phyloP scores from a whole-genome alignment of 1,140 invertebrate genomes.

The Eciton burchellii region DNA sequence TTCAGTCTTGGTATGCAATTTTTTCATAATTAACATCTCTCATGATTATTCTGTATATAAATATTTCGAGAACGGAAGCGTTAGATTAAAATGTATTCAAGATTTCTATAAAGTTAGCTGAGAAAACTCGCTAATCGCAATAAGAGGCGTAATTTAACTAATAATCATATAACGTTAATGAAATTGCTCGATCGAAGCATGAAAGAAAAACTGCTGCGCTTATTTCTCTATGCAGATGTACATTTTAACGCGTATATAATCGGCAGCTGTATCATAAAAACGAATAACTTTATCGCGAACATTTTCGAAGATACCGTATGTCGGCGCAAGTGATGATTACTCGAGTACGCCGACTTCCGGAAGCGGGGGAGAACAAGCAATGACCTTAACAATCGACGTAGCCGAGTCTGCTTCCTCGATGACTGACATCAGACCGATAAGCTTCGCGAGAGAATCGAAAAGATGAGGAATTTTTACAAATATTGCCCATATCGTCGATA shows the following conservation, averaged over 20 bases:
- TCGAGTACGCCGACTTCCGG: slow-evolving; percentile 54
- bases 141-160: too few species aligned
- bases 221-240: too few species aligned
- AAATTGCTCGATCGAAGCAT: too few species aligned
- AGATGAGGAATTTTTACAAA: slow-evolving; percentile 34
- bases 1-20: too few species aligned
- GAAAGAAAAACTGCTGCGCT: too few species aligned
- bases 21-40: too few species aligned
- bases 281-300: not conserved
- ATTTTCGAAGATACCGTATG: slow-evolving; percentile 33
- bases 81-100: too few species aligned
- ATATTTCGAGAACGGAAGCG: too few species aligned
- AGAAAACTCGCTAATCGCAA: too few species aligned
- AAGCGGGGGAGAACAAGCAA: slow-evolving; percentile 67
- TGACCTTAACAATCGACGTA: slow-evolving; percentile 71
- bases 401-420: slow-evolving; percentile 67
- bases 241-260: not conserved
- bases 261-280: not conserved
- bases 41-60: too few species aligned
- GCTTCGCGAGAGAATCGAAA: slow-evolving; percentile 2
- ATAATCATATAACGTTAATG: too few species aligned
- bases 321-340: slow-evolving; percentile 44
- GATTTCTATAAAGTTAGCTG: too few species aligned
- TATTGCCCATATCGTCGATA: not conserved
- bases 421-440: slow-evolving; percentile 13